Conservation (phyloP, 2,797 vertebrate genomes). For the Sciurus vulgaris region DNA sequence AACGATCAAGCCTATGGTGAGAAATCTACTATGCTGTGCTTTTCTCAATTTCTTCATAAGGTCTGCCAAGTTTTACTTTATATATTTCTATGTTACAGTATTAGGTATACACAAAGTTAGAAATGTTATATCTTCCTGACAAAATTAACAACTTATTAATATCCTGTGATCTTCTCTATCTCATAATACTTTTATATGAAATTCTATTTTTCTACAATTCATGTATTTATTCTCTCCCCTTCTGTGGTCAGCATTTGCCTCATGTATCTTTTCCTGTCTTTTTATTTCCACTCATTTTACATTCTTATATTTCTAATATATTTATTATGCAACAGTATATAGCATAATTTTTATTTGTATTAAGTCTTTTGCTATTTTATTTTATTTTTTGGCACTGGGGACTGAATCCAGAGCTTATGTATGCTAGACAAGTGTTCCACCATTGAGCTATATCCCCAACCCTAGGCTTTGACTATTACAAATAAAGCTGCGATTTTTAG, state of each 20-base stretch:
- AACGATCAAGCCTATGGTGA: neutral
- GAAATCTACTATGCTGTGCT: neutral
- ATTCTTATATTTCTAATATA: neutral
- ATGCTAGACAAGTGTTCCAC: too few species aligned
- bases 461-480: neutral
- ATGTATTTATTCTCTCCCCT: neutral
- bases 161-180: neutral
- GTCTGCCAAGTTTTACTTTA: constrained; percentile 18
- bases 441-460: neutral
- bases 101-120: neutral
- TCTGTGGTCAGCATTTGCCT: neutral
- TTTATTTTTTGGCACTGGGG: neutral
- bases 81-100: neutral
- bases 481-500: constrained; percentile 5
- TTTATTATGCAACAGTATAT: neutral
- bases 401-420: too few species aligned
- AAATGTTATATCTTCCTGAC: neutral
- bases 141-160: constrained; percentile 40
- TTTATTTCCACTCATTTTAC: neutral
- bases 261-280: neutral
- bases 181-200: constrained; percentile 27
- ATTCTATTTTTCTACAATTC: constrained; percentile 53
- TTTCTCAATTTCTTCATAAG: neutral
- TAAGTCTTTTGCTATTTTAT: neutral
- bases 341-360: neutral